Evolutionary conservation across 2,113 vertebrate species (phyloP), one percentile per base, ranked within the genome.

Genomic region (Plecturocebus donacophilus): DNA sequence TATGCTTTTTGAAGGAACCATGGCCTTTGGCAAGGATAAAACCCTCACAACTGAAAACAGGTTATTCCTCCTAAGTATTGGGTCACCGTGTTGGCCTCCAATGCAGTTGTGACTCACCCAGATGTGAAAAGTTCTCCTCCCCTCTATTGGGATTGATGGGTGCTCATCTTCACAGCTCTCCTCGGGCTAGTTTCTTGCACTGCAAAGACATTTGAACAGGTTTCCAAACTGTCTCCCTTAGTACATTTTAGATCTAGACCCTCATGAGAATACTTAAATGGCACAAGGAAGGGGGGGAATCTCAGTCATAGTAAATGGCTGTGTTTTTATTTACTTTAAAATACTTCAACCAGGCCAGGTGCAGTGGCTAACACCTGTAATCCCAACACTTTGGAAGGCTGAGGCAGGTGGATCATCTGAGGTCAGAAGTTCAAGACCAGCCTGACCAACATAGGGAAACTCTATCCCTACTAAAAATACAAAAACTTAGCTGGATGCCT

Each of bases 291-390:
- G 23, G n/a, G 16, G 81, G 32, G 0, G 7, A 79, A 23, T 56
- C 16, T 84, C 35, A 56, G 14, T 52, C 20, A 58, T n/a, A 10
- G 11, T 8, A 45, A 75, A n/a, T 49, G 21, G 5, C 3, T 84
- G 17, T 84, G 35, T 84, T 92, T 94, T 14, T 81, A 95, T 94
- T 92, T 45, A 80, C 11, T 87, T 91, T 54, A n/a, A 87, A 52
- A 68, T 54, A 52, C 17, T 87, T 96, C 56, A 86, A 6, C 80
- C 20, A 32, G 61, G 12, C 61, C 27, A 2, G 61, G 27, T 64
- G 61, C 61, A 64, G 27, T 64, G 61, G 5, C 12, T 64, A 27
- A 32, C 27, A 64, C 61, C 61, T 30, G 2, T 64, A 30, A 64
- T 64, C 61, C 27, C 27, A 64, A 30, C 12, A 32, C 12, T 32